These are phyloP conservation scores for Oryzias woworae DNA, from an alignment of 2,113 vertebrate species.

Conservation along the genomic window DNA sequence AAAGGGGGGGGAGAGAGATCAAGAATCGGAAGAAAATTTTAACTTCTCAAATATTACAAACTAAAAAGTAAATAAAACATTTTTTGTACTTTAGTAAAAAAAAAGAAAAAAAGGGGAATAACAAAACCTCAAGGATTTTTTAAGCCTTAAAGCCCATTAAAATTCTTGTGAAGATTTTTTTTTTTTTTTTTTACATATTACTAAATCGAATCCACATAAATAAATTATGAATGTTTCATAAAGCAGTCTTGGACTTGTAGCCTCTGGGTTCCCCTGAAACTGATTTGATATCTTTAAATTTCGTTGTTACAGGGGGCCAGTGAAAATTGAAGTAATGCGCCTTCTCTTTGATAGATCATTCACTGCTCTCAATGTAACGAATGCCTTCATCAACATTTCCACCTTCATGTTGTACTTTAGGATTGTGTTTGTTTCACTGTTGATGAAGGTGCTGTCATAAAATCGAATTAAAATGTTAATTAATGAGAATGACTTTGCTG, in stretches of 20 bases:
- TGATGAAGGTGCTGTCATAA: slow-evolving; percentile 60
- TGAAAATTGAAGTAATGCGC: slow-evolving; percentile 81
- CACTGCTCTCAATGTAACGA: slow-evolving; percentile 66
- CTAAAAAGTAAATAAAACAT: slow-evolving; percentile 38
- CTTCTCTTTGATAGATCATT: slow-evolving; percentile 76
- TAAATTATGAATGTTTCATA: slow-evolving; percentile 85
- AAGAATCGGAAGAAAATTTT: slow-evolving; percentile 77
- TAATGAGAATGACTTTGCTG: slow-evolving; percentile 49
- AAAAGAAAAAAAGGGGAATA: slow-evolving; percentile 56
- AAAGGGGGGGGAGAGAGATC: no score
- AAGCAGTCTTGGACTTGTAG: slow-evolving; percentile 77
- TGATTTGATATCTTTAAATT: slow-evolving; percentile 80
- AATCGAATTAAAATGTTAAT: slow-evolving; percentile 58
- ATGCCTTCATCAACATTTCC: slow-evolving; percentile 73
- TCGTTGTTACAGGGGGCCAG: slow-evolving; percentile 75
- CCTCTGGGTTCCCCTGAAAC: slow-evolving; percentile 79
- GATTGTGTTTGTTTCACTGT: slow-evolving; percentile 66
- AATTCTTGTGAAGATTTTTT: slow-evolving; percentile 79
- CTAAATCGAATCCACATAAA: slow-evolving; percentile 84
- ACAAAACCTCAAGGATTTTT: slow-evolving; percentile 70
- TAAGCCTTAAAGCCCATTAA: slow-evolving; percentile 76
- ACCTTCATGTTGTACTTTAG: slow-evolving; percentile 64
- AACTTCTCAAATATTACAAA: slow-evolving; percentile 57
- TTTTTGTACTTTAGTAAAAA: slow-evolving; percentile 54
- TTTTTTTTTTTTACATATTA: slow-evolving; percentile 72